Evolutionary conservation across 2,888 invertebrate genomes (phyloP).

Genomic region (Chloroclystis v-ata): DNA sequence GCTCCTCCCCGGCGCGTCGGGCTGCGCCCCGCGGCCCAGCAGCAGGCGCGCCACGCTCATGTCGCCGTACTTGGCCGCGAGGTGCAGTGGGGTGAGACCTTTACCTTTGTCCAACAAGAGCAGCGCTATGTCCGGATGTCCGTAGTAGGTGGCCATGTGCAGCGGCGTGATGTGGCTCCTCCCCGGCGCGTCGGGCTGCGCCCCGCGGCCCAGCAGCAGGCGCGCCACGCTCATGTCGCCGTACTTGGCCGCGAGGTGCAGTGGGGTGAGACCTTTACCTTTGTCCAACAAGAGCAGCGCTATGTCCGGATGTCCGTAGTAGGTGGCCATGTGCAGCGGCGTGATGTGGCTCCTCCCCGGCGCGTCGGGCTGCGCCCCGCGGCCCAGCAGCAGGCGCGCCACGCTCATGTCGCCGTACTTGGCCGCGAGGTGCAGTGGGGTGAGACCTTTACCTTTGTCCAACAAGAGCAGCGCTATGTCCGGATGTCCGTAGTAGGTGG

Average conservation of each 20-base stretch:
- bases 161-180: constrained; percentile 97
- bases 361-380: constrained; percentile 90
- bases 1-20: constrained; percentile 93
- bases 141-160: constrained; percentile 98
- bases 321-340: constrained; percentile 97
- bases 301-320: constrained; percentile 96
- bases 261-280: too few relatives aligned
- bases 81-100: constrained; percentile 97
- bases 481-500: constrained; percentile 97
- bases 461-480: constrained; percentile 92
- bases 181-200: constrained; percentile 91
- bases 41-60: constrained; percentile 91
- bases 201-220: constrained; percentile 90
- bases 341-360: constrained; percentile 97
- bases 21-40: constrained; percentile 90
- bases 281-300: constrained; percentile 93
- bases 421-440: too few relatives aligned
- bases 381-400: constrained; percentile 90
- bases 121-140: constrained; percentile 93
- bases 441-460: constrained; percentile 88
- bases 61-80: constrained; percentile 98
- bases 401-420: too few relatives aligned
- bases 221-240: constrained; percentile 91
- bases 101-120: constrained; percentile 95
- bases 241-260: too few relatives aligned